Conservation (phyloP, 2,888 invertebrate genomes). For the Ormyrus nitidulus region DNA sequence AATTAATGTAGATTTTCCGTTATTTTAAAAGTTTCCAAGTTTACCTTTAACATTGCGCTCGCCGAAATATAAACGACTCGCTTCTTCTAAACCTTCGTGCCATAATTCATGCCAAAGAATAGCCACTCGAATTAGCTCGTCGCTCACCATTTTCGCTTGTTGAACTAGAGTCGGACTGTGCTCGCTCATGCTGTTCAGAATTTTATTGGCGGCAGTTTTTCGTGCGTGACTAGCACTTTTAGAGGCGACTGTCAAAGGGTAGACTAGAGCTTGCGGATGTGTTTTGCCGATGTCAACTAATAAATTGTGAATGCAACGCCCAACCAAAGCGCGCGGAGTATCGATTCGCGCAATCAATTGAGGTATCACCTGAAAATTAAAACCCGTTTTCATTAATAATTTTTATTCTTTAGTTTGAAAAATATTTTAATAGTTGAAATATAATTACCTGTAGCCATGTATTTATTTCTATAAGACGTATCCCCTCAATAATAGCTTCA, state of each 20-base stretch:
- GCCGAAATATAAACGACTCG: slow-evolving; percentile 94
- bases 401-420: not conserved
- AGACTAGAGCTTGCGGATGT: slow-evolving; percentile 98
- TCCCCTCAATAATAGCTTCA: slow-evolving; percentile 94
- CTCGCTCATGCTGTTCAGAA: slow-evolving; percentile 96
- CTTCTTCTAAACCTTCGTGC: slow-evolving; percentile 98
- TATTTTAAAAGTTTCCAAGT: not conserved
- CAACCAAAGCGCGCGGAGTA: slow-evolving; percentile 91
- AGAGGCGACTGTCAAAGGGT: slow-evolving; percentile 97
- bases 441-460: slow-evolving; percentile 91
- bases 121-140: slow-evolving; percentile 97
- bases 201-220: slow-evolving; percentile 94
- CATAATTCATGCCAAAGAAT: slow-evolving; percentile 99
- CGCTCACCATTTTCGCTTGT: slow-evolving; percentile 97
- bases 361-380: slow-evolving; percentile 85
- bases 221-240: slow-evolving; percentile 92
- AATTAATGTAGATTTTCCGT: not conserved
- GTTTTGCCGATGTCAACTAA: slow-evolving; percentile 97
- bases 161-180: slow-evolving; percentile 94
- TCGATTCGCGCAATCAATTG: slow-evolving; percentile 99
- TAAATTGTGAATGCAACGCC: slow-evolving; percentile 92
- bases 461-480: slow-evolving; percentile 95
- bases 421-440: not conserved
- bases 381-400: not conserved
- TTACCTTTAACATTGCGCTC: slow-evolving; percentile 89